These are phyloP conservation scores for Eupeodes luniger DNA, from an alignment of 2,888 invertebrate genomes.

Conservation along the genomic window DNA sequence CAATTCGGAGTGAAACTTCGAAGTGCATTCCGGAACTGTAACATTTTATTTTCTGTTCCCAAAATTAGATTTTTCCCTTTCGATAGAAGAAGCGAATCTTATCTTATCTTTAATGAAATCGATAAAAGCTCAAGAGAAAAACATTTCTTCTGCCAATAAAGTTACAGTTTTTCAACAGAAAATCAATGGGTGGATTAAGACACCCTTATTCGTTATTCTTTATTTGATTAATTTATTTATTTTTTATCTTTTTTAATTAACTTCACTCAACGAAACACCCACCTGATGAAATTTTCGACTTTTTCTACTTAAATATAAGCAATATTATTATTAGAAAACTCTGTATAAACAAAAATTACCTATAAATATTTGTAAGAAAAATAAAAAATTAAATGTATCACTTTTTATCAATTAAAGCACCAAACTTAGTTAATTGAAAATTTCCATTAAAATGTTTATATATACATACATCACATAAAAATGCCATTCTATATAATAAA, in stretches of 20 bases:
- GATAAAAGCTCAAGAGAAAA: no score
- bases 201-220: not conserved
- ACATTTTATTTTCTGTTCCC: no score
- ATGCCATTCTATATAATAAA: constrained; percentile 26
- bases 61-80: no score
- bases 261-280: constrained; percentile 64
- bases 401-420: constrained; percentile 65
- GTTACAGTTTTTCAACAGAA: no score
- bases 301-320: constrained; percentile 56
- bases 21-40: not conserved
- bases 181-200: no score
- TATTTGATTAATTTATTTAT: not conserved
- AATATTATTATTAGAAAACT: constrained; percentile 50
- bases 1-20: not conserved
- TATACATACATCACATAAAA: constrained; percentile 17
- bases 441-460: constrained; percentile 51
- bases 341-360: constrained; percentile 21
- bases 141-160: no score
- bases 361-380: constrained; percentile 1
- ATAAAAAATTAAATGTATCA: constrained; percentile 22
- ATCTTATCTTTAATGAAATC: no score
- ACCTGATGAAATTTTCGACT: constrained; percentile 67
- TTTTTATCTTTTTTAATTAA: not conserved
- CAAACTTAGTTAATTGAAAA: constrained; percentile 56
- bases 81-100: not conserved